A percentile compares a stretch with the other conserved stretches of the same genome.
These are phyloP conservation scores for Dreissena rostriformis DNA, from an alignment of 1,140 invertebrate species.

Conservation along the genomic window DNA sequence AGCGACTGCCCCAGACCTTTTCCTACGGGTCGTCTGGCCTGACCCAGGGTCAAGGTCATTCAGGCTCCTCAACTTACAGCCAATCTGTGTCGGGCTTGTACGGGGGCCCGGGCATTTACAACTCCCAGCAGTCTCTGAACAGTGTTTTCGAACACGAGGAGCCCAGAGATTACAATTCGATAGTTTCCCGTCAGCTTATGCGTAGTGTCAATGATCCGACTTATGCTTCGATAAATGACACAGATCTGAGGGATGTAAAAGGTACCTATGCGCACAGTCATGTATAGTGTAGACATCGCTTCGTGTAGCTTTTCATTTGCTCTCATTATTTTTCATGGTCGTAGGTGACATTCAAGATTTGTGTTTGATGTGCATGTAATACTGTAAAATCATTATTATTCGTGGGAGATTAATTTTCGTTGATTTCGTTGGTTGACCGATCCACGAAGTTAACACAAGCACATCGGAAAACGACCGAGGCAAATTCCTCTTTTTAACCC, in stretches of 20 bases:
- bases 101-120: constrained; percentile 42
- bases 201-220: constrained; percentile 69
- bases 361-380: no score
- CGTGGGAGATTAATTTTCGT: no score
- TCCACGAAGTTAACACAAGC: no score
- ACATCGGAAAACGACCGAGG: no score
- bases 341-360: no score
- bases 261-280: constrained; percentile 14
- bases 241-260: constrained; percentile 33
- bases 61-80: not conserved
- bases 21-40: constrained; percentile 18
- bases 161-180: constrained; percentile 43
- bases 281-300: constrained; percentile 6
- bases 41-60: not conserved
- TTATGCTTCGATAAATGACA: constrained; percentile 72
- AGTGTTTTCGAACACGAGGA: constrained; percentile 53
- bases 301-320: constrained; percentile 14
- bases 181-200: constrained; percentile 49
- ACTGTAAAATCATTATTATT: no score
- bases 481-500: no score
- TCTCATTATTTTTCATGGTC: not conserved
- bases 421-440: no score
- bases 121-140: constrained; percentile 53
- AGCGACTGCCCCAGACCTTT: constrained; percentile 19
- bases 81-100: constrained; percentile 31